phyloP scores from a whole-genome alignment of 2,797 vertebrate species.

The Nyctibius grandis region DNA sequence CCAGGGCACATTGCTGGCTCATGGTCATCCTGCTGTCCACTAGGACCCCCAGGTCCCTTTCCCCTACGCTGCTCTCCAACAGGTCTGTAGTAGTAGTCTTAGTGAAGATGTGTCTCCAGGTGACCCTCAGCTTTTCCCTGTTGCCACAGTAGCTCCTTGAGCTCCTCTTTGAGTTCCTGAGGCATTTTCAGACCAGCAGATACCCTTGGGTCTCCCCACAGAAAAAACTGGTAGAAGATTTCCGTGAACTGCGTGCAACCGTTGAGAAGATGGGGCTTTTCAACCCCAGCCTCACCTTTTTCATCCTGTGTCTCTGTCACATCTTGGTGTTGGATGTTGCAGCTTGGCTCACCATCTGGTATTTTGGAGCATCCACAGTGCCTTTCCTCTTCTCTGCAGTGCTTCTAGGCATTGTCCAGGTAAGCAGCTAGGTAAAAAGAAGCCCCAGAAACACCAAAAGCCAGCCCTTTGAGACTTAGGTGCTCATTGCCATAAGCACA shows the following conservation, averaged over 20 bases:
- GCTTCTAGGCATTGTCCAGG: slow-evolving; percentile 76
- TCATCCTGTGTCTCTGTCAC: slow-evolving; percentile 72
- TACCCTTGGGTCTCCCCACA: slow-evolving; percentile 11
- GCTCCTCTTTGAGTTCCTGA: fast-evolving
- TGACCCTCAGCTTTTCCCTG: not conserved
- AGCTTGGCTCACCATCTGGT: slow-evolving; percentile 75
- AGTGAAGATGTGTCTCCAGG: not conserved
- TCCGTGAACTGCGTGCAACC: slow-evolving; percentile 69
- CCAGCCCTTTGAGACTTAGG: not conserved
- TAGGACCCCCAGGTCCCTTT: no score
- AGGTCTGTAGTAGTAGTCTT: not conserved
- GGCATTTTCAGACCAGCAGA: not conserved
- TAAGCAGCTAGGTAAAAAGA: not conserved
- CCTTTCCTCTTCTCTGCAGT: slow-evolving; percentile 70
- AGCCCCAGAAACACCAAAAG: not conserved
- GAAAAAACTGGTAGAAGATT: slow-evolving; percentile 74
- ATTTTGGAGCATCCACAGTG: slow-evolving; percentile 72
- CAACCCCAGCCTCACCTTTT: slow-evolving; percentile 69
- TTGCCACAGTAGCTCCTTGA: not conserved
- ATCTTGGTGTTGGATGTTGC: slow-evolving; percentile 75
- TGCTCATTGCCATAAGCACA: not conserved
- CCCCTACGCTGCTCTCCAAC: no score
- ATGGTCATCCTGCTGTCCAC: no score
- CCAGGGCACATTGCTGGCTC: no score
- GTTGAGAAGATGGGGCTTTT: slow-evolving; percentile 78